A percentile compares a stretch with the other conserved stretches of the same genome.
Evolutionary conservation across 2,888 invertebrate genomes (phyloP).

Genomic region (Macrophya alboannulata): DNA sequence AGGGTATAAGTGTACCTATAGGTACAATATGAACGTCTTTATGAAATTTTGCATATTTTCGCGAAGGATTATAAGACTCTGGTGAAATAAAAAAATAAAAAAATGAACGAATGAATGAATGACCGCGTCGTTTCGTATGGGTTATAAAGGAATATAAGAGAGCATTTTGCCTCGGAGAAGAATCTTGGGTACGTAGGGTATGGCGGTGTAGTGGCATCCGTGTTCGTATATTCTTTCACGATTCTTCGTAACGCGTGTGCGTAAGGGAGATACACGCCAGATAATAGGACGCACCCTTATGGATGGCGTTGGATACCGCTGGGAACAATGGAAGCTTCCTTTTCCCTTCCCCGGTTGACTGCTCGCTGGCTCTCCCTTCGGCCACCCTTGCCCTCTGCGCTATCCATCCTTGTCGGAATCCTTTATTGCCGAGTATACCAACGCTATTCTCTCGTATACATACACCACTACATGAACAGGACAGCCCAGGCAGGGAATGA

Average conservation of each 20-base stretch:
- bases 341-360: conserved; percentile 51
- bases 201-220: not conserved
- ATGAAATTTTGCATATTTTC: conserved; percentile 9
- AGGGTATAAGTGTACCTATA: not conserved
- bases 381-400: conserved; percentile 63
- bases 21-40: not conserved
- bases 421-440: conserved; percentile 75
- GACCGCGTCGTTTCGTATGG: not conserved
- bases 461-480: conserved; percentile 58
- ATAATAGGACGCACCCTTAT: conserved; percentile 78
- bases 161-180: not conserved
- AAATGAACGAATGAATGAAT: not conserved
- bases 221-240: conserved; percentile 6
- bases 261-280: conserved; percentile 68
- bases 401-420: conserved; percentile 78
- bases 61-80: not conserved
- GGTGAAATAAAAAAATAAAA: not conserved
- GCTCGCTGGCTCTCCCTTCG: not conserved
- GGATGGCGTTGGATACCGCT: conserved; percentile 75
- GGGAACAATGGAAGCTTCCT: conserved; percentile 76
- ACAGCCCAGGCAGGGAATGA: conserved; percentile 67
- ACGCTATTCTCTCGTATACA: conserved; percentile 64
- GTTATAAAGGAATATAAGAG: not conserved
- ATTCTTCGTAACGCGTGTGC: conserved; percentile 40
- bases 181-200: conserved; percentile 1